Evolutionary conservation across 2,113 vertebrate species (phyloP).

Genomic region (Urocolius indicus): DNA sequence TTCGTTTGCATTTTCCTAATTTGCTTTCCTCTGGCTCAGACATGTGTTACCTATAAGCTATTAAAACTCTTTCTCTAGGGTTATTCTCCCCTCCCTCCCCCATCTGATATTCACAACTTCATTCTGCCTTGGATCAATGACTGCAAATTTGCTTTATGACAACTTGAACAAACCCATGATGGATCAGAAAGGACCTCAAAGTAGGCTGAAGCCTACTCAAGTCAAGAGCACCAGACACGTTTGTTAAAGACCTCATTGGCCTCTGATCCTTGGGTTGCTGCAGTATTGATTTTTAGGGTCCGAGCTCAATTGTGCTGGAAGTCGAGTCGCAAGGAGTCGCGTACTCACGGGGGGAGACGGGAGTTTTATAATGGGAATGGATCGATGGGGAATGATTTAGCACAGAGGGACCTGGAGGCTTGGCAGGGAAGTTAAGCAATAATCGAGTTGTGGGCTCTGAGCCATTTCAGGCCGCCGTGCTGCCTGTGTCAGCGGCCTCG

Average conservation of each 20-base stretch:
- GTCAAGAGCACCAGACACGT: conserved; percentile 85
- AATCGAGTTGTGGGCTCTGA: conserved; percentile 69
- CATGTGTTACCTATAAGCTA: conserved; percentile 72
- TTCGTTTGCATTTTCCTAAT: conserved; percentile 64
- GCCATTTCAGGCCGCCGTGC: conserved; percentile 13
- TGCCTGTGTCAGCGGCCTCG: neutral
- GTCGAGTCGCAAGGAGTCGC: conserved; percentile 76
- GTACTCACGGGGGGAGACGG: conserved; percentile 74
- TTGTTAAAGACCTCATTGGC: conserved; percentile 92
- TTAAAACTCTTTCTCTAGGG: conserved; percentile 70
- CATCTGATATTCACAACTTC: conserved; percentile 69
- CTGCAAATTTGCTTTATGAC: conserved; percentile 90
- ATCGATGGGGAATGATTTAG: conserved; percentile 86
- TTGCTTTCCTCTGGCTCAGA: conserved; percentile 56
- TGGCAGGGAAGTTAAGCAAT: conserved; percentile 75
- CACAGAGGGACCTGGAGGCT: conserved; percentile 76
- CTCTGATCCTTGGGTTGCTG: conserved; percentile 86
- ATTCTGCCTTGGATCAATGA: conserved; percentile 83
- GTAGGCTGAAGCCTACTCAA: conserved; percentile 74
- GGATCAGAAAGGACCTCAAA: conserved; percentile 77
- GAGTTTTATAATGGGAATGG: conserved; percentile 80
- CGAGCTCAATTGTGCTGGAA: conserved; percentile 85
- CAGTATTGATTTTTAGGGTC: conserved; percentile 84
- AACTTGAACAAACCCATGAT: conserved; percentile 81
- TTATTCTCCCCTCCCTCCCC: conserved; percentile 26